Percentiles rank a stretch among this genome's conserved stretches.
phyloP scores from a whole-genome alignment of 2,113 vertebrate genomes.

The Ciconia stormi region DNA sequence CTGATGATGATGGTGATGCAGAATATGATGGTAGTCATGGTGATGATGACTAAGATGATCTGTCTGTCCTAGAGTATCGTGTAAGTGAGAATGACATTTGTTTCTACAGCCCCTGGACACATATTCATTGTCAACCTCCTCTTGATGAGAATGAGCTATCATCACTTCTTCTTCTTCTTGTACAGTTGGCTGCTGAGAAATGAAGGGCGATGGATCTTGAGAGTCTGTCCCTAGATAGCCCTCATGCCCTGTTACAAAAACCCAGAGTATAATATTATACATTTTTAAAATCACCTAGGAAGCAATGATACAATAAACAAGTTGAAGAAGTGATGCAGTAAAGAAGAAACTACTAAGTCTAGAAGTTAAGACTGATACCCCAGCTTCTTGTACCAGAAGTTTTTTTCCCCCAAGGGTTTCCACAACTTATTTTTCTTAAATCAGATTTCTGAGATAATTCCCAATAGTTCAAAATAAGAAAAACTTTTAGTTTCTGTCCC shows the following conservation, averaged over 20 bases:
- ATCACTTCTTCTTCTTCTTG: constrained; percentile 95
- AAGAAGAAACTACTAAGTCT: background rate
- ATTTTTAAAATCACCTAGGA: background rate
- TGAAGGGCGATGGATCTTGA: constrained; percentile 75
- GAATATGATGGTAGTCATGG: constrained; percentile 98
- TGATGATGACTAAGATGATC: constrained; percentile 94
- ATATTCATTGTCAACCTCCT: constrained; percentile 80
- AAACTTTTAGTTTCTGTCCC: background rate
- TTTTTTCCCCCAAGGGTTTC: background rate
- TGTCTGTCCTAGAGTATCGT: constrained; percentile 91
- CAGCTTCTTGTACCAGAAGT: background rate
- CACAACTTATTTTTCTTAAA: background rate
- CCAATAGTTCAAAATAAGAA: background rate
- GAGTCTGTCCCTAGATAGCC: constrained; percentile 71
- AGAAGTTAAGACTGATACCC: background rate
- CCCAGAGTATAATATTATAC: background rate
- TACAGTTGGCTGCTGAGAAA: constrained; percentile 73
- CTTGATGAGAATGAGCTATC: constrained; percentile 81
- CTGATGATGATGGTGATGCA: constrained; percentile 97
- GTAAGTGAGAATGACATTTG: constrained; percentile 97
- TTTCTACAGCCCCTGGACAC: constrained; percentile 91
- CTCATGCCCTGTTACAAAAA: constrained; percentile 72
- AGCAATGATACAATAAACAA: background rate
- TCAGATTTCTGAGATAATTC: background rate
- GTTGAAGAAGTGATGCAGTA: background rate